phyloP scores from a whole-genome alignment of 2,888 invertebrate species.

The Cephus pygmeus region DNA sequence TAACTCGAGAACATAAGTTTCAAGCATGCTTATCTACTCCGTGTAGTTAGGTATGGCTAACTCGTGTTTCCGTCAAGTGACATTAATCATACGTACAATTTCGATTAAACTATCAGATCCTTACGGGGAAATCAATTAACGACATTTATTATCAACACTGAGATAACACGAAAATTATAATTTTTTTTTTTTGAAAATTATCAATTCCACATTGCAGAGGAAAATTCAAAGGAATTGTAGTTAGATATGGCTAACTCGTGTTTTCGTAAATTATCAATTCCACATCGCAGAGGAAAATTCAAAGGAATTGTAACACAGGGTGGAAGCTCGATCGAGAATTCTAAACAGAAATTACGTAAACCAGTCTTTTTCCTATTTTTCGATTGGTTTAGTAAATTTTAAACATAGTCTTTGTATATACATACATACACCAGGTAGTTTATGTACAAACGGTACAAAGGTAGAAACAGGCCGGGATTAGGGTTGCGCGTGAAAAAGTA shows the following conservation, averaged over 20 bases:
- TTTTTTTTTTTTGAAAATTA: no score
- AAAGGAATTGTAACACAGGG: neutral
- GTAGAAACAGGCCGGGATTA: neutral
- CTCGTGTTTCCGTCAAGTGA: no score
- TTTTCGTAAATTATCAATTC: no score
- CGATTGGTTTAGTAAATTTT: neutral
- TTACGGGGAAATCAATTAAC: neutral
- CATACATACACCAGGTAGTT: neutral
- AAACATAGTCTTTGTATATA: neutral
- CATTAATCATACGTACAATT: no score
- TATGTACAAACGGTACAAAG: neutral
- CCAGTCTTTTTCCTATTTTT: neutral
- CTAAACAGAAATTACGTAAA: neutral
- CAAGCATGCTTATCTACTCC: neutral
- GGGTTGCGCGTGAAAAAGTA: neutral
- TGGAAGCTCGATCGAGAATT: neutral
- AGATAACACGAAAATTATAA: neutral
- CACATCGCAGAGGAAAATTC: neutral
- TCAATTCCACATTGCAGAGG: no score
- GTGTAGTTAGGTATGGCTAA: neutral
- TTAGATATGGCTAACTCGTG: no score
- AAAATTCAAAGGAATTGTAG: neutral
- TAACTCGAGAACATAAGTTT: neutral
- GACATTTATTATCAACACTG: neutral
- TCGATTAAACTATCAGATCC: no score